phyloP scores from a whole-genome alignment of 64 coral and sea anemone genomes.

The Porites lutea region DNA sequence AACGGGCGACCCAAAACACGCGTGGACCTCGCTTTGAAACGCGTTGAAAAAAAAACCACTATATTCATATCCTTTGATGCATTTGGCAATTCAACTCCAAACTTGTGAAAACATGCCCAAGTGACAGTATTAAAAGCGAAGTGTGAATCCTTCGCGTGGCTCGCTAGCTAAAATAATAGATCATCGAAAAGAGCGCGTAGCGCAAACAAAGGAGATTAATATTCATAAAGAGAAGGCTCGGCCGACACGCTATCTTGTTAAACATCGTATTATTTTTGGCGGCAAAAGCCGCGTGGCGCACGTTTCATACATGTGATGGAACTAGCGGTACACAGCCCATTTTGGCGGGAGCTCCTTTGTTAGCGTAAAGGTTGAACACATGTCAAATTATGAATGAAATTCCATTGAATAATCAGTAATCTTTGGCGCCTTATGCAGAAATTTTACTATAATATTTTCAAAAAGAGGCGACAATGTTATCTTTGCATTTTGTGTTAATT shows the following conservation, averaged over 20 bases:
- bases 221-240: slow-evolving; percentile 62
- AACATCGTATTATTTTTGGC: slow-evolving; percentile 82
- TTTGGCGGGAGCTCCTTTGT: slow-evolving; percentile 57
- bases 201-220: slow-evolving; percentile 45
- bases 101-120: background rate
- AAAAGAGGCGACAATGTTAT: background rate
- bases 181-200: slow-evolving; percentile 46
- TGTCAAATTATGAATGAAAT: slow-evolving; percentile 71
- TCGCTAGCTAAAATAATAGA: slow-evolving; percentile 38
- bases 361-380: slow-evolving; percentile 44
- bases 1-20: background rate
- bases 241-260: slow-evolving; percentile 77
- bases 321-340: slow-evolving; percentile 50
- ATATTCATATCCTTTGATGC: background rate
- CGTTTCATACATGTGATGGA: slow-evolving; percentile 54
- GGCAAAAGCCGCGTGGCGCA: slow-evolving; percentile 56
- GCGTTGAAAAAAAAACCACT: background rate
- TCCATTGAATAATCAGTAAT: slow-evolving; percentile 52
- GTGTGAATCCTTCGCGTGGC: slow-evolving; percentile 73
- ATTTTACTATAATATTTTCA: background rate
- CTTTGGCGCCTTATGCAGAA: background rate
- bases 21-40: background rate
- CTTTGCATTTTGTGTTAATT: background rate
- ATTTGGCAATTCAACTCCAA: background rate
- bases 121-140: slow-evolving; percentile 37